These are phyloP conservation scores for Galerucella pusilla DNA, from an alignment of 2,888 invertebrate species.

Conservation along the genomic window DNA sequence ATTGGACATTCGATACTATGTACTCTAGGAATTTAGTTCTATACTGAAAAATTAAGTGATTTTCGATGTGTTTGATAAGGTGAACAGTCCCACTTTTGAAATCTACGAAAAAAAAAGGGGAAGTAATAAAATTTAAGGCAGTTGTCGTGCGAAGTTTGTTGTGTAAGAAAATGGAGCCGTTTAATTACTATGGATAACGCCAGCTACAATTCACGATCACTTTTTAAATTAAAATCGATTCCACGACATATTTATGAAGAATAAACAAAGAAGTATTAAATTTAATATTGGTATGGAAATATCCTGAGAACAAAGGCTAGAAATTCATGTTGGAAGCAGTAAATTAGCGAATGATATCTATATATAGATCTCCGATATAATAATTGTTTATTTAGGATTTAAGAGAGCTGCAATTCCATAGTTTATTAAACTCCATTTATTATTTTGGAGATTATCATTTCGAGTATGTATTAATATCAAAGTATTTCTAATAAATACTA, in stretches of 20 bases:
- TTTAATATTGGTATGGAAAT: neutral
- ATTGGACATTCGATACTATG: neutral
- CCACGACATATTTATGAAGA: neutral
- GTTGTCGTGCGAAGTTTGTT: too few species aligned
- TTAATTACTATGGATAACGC: too few species aligned
- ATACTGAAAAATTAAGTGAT: neutral
- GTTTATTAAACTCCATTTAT: neutral
- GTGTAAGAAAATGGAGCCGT: too few species aligned
- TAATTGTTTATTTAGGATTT: conserved; percentile 2
- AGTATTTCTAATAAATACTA: neutral
- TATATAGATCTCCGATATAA: neutral
- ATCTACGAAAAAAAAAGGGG: too few species aligned
- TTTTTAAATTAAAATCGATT: too few species aligned
- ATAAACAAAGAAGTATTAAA: neutral
- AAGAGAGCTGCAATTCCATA: neutral
- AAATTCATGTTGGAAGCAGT: neutral
- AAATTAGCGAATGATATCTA: neutral
- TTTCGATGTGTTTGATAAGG: neutral
- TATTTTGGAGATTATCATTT: neutral
- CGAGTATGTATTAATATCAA: conserved; percentile 2
- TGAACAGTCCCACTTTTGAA: neutral
- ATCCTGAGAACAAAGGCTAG: neutral
- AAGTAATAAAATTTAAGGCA: too few species aligned
- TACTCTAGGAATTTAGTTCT: neutral
- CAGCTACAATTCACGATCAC: too few species aligned